A percentile compares a stretch with the other conserved stretches of the same genome.
phyloP scores from a whole-genome alignment of 2,888 invertebrate species.

The Blomia tropicalis region DNA sequence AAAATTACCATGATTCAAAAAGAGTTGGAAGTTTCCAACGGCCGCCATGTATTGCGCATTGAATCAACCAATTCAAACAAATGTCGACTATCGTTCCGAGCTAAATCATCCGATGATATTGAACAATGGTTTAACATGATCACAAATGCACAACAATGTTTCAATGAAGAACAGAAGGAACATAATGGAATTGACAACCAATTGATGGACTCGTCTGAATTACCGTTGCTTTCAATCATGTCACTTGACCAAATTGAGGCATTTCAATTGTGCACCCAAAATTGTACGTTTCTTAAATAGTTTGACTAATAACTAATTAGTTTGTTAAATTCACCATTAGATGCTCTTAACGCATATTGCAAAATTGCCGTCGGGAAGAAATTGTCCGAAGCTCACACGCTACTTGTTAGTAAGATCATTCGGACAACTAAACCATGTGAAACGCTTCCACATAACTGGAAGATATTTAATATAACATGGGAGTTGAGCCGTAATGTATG shows the following conservation, averaged over 20 bases:
- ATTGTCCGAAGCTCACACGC: not conserved
- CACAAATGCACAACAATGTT: not conserved
- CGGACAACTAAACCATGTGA: not conserved
- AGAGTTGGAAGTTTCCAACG: too few species aligned
- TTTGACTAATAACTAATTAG: not conserved
- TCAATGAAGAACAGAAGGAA: too few species aligned
- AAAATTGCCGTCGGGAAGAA: conserved; percentile 15
- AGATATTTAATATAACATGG: not conserved
- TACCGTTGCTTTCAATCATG: not conserved
- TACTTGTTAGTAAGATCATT: not conserved
- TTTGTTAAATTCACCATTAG: not conserved
- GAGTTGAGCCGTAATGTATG: not conserved
- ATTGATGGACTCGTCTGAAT: too few species aligned
- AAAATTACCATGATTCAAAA: too few species aligned
- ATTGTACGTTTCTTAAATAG: not conserved
- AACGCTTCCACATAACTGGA: not conserved
- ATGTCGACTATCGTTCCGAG: not conserved
- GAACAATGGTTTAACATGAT: not conserved
- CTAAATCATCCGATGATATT: not conserved
- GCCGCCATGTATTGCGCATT: not conserved
- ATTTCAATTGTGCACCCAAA: not conserved
- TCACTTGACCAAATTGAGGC: not conserved
- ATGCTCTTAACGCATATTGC: conserved; percentile 22
- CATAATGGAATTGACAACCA: too few species aligned
- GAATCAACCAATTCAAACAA: not conserved